These are phyloP conservation scores for Gopherus evgoodei DNA, from an alignment of 2,113 vertebrate species.

Conservation along the genomic window DNA sequence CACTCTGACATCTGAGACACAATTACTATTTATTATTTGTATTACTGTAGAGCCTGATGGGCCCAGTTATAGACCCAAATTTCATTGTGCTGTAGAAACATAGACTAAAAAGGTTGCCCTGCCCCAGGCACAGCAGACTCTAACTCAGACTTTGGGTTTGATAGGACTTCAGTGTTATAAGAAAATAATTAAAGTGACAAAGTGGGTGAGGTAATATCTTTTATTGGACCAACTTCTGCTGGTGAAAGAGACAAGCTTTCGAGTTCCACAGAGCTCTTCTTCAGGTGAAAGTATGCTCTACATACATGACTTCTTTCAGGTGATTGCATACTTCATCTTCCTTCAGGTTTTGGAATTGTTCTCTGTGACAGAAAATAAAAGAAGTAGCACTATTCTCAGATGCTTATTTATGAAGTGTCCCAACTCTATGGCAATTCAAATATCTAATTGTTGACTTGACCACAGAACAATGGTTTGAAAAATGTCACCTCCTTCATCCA, in stretches of 20 bases:
- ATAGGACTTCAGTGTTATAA: neutral
- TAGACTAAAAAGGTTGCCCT: neutral
- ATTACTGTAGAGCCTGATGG: neutral
- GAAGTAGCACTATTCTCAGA: neutral
- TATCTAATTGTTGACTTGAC: constrained; percentile 17
- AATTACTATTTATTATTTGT: neutral
- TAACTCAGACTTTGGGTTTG: constrained; percentile 13
- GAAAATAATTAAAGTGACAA: constrained; percentile 12
- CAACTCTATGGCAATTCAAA: neutral
- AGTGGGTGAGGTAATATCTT: neutral
- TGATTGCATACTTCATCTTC: neutral
- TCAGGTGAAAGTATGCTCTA: neutral
- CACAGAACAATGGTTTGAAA: neutral
- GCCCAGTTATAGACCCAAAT: neutral
- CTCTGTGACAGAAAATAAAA: neutral
- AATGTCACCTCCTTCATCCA: neutral
- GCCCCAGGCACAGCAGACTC: neutral
- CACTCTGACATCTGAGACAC: neutral
- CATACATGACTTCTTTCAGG: no score
- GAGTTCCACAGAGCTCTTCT: no score
- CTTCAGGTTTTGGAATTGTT: neutral
- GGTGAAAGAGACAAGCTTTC: no score
- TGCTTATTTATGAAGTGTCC: neutral
- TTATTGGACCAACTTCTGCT: neutral
- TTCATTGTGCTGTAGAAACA: neutral